phyloP scores from a whole-genome alignment of 2,888 invertebrate species.

The Euproctis similis region DNA sequence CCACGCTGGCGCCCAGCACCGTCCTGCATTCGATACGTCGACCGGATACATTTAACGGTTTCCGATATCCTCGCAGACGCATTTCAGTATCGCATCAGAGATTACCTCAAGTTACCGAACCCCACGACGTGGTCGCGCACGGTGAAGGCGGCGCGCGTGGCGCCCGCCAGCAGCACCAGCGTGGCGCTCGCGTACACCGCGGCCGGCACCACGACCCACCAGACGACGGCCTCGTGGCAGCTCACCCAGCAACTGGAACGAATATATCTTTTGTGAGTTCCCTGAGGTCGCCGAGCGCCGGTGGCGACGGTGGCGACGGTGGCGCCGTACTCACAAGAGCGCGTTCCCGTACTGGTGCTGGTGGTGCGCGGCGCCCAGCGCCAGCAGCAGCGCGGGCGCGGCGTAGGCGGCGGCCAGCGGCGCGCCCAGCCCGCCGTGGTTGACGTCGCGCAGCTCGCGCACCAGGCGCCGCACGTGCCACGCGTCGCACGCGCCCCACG shows the following conservation, averaged over 20 bases:
- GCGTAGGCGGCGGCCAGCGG: slow-evolving; percentile 95
- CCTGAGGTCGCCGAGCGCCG: too few relatives aligned
- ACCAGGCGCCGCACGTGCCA: slow-evolving; percentile 95
- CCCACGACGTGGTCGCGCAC: slow-evolving; percentile 93
- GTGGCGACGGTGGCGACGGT: too few relatives aligned
- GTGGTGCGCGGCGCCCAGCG: slow-evolving; percentile 92
- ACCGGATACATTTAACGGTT: too few relatives aligned
- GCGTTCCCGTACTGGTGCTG: slow-evolving; percentile 97
- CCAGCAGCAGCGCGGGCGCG: slow-evolving; percentile 92
- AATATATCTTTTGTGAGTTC: background rate
- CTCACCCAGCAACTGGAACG: slow-evolving; percentile 92
- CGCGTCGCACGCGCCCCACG: slow-evolving; percentile 94
- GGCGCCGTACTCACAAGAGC: slow-evolving; percentile 84
- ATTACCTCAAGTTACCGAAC: slow-evolving; percentile 87
- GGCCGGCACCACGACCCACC: slow-evolving; percentile 96
- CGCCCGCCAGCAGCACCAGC: slow-evolving; percentile 86
- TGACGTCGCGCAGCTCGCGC: slow-evolving; percentile 96
- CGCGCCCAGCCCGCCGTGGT: slow-evolving; percentile 95
- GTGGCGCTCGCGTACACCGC: slow-evolving; percentile 86
- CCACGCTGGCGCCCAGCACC: slow-evolving; percentile 89
- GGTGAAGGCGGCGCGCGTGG: slow-evolving; percentile 92
- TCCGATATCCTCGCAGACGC: too few relatives aligned
- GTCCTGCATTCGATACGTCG: slow-evolving; percentile 78
- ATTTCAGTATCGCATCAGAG: too few relatives aligned
- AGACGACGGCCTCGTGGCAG: slow-evolving; percentile 93